phyloP scores from a whole-genome alignment of 30 jellyfish, hydroid and myxozoan species.

The Aurelia aurita complex sp. Pacific region DNA sequence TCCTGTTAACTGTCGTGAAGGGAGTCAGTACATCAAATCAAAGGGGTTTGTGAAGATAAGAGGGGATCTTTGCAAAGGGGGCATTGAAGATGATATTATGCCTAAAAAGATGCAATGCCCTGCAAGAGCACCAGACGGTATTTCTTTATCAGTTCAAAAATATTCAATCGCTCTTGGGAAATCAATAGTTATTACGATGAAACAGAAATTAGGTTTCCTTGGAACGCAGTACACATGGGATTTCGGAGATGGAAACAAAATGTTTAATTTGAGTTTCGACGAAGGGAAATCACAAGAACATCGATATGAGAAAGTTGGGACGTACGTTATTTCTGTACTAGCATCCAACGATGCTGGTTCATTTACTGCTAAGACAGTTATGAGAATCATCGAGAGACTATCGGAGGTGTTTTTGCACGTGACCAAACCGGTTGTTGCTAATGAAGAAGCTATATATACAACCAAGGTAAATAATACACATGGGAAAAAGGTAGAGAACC shows the following conservation, averaged over 20 bases:
- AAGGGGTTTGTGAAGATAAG: constrained; percentile 70
- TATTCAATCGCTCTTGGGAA: constrained; percentile 63
- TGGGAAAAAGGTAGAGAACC: constrained; percentile 22
- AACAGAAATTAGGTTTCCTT: constrained; percentile 67
- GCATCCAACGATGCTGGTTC: constrained; percentile 76
- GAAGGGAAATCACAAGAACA: constrained; percentile 54
- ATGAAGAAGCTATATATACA: constrained; percentile 38
- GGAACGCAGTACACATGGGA: constrained; percentile 81
- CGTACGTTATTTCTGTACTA: constrained; percentile 56
- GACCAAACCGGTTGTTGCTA: constrained; percentile 59
- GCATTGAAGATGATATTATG: constrained; percentile 68
- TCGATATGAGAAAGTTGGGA: constrained; percentile 54
- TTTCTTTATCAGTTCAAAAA: constrained; percentile 49
- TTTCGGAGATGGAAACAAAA: constrained; percentile 65
- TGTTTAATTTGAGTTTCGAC: constrained; percentile 57
- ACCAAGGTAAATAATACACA: constrained; percentile 35
- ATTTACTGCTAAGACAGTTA: constrained; percentile 54
- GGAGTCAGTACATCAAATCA: constrained; percentile 45
- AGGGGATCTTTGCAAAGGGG: constrained; percentile 86
- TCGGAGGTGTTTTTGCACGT: constrained; percentile 51
- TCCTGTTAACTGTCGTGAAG: constrained; percentile 72
- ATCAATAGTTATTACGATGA: constrained; percentile 25
- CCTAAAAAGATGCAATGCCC: constrained; percentile 75
- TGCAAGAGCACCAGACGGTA: constrained; percentile 71
- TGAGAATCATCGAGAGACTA: constrained; percentile 65